Evolutionary conservation across 2,888 invertebrate species (phyloP).

Genomic region (Mythimna vitellina): DNA sequence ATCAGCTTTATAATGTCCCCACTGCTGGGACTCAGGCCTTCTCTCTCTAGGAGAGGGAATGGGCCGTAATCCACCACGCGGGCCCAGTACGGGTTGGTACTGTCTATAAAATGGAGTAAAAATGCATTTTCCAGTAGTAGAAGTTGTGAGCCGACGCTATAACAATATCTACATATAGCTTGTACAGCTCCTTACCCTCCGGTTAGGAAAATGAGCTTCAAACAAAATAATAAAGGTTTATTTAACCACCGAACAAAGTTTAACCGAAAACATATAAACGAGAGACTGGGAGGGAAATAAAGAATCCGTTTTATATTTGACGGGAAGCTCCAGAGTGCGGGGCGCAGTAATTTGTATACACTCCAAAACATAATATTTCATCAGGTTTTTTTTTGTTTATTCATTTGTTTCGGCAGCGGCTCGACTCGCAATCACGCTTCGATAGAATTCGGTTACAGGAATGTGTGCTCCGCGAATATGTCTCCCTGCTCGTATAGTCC

Average conservation of each 20-base stretch:
- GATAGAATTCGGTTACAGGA: conserved; percentile 58
- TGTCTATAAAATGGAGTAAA: background rate
- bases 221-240: conserved; percentile 71
- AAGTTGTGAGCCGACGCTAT: conserved; percentile 10
- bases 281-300: conserved; percentile 62
- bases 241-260: conserved; percentile 67
- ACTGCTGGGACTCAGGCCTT: too few species aligned
- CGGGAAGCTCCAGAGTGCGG: conserved; percentile 57
- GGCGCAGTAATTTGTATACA: conserved; percentile 64
- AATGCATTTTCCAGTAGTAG: background rate
- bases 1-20: too few species aligned
- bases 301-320: conserved; percentile 67
- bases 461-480: conserved; percentile 50
- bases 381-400: conserved; percentile 60
- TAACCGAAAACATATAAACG: conserved; percentile 65
- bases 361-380: conserved; percentile 68
- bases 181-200: conserved; percentile 33
- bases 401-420: conserved; percentile 60
- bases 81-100: too few species aligned
- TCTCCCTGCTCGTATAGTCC: conserved; percentile 30
- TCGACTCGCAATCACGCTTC: conserved; percentile 63
- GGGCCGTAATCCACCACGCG: too few species aligned
- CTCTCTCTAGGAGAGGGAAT: too few species aligned
- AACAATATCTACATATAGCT: conserved; percentile 29
- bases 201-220: conserved; percentile 66